phyloP scores from a whole-genome alignment of 2,113 vertebrate genomes.

The Ramphastos sulfuratus region DNA sequence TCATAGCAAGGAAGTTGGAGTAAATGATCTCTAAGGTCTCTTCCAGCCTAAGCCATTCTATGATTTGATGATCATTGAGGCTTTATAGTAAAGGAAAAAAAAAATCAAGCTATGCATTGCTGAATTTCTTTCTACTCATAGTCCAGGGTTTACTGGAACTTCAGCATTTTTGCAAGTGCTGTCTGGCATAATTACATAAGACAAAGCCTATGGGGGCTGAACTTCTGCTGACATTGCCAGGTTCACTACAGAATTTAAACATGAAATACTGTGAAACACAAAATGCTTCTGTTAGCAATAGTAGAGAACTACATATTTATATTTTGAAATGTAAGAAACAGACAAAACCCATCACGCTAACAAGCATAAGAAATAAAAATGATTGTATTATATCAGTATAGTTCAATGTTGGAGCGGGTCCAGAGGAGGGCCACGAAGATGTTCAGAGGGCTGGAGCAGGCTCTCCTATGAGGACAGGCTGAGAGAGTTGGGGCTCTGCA shows the following conservation, averaged over 20 bases:
- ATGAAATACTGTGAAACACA: neutral
- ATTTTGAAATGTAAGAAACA: neutral
- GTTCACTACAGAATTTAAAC: neutral
- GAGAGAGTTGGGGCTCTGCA: too few relatives aligned
- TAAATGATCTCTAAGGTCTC: too few relatives aligned
- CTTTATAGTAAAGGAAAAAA: neutral
- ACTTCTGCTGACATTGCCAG: neutral
- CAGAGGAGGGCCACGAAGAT: too few relatives aligned
- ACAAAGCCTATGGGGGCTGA: neutral
- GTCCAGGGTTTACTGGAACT: neutral
- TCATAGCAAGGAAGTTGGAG: too few relatives aligned
- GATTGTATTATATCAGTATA: fast-evolving
- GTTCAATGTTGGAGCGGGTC: neutral
- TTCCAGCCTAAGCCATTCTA: too few relatives aligned
- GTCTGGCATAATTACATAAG: neutral
- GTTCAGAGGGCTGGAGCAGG: too few relatives aligned
- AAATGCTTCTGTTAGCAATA: neutral
- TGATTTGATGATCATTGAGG: too few relatives aligned
- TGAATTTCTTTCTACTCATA: neutral
- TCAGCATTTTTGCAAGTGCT: neutral
- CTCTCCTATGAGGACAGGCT: too few relatives aligned
- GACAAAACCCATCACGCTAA: neutral
- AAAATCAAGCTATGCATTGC: neutral
- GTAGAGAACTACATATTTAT: neutral
- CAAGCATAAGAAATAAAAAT: neutral